Evolutionary conservation across 23 tunicate genomes (phyloP), one percentile per base, ranked within the genome.

Genomic region (Ascidia mentula): DNA sequence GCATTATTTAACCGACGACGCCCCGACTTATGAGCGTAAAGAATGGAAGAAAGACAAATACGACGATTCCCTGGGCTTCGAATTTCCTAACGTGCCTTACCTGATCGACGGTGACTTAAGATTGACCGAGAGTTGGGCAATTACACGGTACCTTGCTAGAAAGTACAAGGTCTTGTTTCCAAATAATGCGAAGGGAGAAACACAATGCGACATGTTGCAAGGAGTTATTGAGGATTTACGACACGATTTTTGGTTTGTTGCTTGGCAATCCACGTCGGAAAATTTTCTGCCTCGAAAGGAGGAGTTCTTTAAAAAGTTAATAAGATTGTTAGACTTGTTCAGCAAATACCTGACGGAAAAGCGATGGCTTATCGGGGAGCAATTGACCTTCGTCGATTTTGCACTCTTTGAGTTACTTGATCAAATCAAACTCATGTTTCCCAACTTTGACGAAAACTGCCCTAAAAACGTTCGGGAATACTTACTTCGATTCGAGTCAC

Each of bases 51-150:
- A 72, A 22, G 92, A 77, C 26, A 92, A 87, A 71, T n/a, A n/a
- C n/a, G n/a, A n/a, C 28, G 38, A 34, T 17, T 38, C 59, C 18
- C 73, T 82, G 36, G 97, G 89, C 17, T 70, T 87, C 38, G 92
- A 82, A 38, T 92, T 92, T 79, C 97, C 97, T 0, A 92, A 92
- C 69, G 31, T 92, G 26, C 97, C 97, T 15, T 92, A 92, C 76
- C 60, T 76, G 35, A 87, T 92, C 61, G 92, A 87, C 71, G 97
- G 86, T 22, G 90, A 83, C n/a, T 32, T 87, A n/a, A 92, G 82
- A 69, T 13, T 92, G 32, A 73, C 89, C 37, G 97, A 92, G 73
- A 92, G 97, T 40, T 87, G 91, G 91, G 97, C 97, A 36, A 92
- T 87, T 22, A 75, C 76, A 69, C 76, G 77, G 46, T 76, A 91